phyloP scores from a whole-genome alignment of 2,113 vertebrate species.

The Hippocampus guttulatus region DNA sequence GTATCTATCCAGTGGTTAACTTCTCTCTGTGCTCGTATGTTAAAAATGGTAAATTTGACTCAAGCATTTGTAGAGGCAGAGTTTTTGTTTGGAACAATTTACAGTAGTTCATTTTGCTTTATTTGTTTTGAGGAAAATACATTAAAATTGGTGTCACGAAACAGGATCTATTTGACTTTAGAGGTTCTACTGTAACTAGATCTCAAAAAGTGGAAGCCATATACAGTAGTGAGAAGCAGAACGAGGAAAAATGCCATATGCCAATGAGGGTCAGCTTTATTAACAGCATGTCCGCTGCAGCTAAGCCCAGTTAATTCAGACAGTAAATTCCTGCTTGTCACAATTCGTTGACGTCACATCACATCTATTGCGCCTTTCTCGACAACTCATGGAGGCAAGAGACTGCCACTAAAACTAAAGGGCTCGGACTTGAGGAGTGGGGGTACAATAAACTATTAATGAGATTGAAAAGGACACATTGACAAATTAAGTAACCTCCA shows the following conservation, averaged over 20 bases:
- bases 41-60: background rate
- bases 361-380: conserved; percentile 30
- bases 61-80: background rate
- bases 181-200: background rate
- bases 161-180: background rate
- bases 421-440: background rate
- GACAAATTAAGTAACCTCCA: conserved; percentile 7
- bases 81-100: background rate
- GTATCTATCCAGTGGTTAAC: background rate
- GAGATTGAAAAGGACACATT: conserved; percentile 3
- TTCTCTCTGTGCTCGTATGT: background rate
- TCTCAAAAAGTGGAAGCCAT: background rate
- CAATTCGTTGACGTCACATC: conserved; percentile 42
- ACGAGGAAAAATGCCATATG: conserved; percentile 23
- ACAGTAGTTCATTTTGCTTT: background rate
- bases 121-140: too few species aligned
- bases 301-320: conserved; percentile 53
- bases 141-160: background rate
- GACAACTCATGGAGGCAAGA: conserved; percentile 24
- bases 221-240: background rate
- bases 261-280: conserved; percentile 45
- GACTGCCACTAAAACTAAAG: conserved; percentile 16
- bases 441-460: background rate
- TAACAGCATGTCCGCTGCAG: conserved; percentile 36
- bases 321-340: conserved; percentile 57